A percentile compares a stretch with the other conserved stretches of the same genome.
These are phyloP conservation scores for Kryphioiulus occultus DNA, from an alignment of 2,888 invertebrate species.

Conservation along the genomic window DNA sequence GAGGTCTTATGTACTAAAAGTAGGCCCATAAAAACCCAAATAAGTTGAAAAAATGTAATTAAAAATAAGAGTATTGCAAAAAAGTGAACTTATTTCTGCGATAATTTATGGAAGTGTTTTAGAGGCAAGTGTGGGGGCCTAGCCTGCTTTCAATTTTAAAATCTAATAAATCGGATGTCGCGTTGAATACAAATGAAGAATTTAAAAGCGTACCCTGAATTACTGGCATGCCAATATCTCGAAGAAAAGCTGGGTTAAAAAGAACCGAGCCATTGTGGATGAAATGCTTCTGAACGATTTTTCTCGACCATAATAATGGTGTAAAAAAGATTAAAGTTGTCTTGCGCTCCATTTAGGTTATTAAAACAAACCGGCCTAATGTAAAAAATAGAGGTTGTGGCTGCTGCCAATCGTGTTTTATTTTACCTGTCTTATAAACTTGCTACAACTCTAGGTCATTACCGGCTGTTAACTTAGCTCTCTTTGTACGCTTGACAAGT, in stretches of 20 bases:
- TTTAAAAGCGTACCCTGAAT: background rate
- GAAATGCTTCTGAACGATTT: background rate
- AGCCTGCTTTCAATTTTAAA: conserved; percentile 28
- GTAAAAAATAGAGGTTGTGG: background rate
- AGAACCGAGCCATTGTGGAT: background rate
- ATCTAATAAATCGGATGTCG: background rate
- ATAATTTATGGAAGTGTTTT: background rate
- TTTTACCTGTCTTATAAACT: background rate
- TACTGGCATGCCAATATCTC: background rate
- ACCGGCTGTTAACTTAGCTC: conserved; percentile 7
- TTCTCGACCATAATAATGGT: background rate
- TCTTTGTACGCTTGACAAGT: background rate
- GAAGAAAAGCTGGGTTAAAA: background rate
- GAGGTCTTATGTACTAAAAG: background rate
- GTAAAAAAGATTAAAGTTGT: background rate
- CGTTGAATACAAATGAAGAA: background rate
- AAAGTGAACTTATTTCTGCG: background rate
- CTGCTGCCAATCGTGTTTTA: background rate
- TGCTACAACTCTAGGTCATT: conserved; percentile 21
- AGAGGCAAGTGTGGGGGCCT: background rate
- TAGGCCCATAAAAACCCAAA: background rate
- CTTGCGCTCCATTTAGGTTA: background rate
- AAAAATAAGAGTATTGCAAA: conserved; percentile 8
- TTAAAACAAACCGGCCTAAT: background rate
- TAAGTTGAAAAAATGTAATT: background rate